Percentiles rank a stretch among this genome's conserved stretches.
phyloP scores from a whole-genome alignment of 2,113 vertebrate species.

The Zeus faber region DNA sequence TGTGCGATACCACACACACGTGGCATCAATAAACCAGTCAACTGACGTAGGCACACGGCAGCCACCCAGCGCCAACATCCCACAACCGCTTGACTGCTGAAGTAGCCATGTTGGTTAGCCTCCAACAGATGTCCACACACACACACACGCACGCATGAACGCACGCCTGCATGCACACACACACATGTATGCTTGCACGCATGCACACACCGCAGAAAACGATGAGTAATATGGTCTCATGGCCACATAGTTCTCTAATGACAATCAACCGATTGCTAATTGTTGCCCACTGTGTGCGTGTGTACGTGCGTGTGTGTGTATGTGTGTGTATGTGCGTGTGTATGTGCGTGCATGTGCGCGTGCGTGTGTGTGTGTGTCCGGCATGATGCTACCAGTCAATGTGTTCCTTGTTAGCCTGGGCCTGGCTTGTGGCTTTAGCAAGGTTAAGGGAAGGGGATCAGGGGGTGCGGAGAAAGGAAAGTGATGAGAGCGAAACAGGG shows the following conservation, averaged over 20 bases:
- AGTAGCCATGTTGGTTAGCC: constrained; percentile 31
- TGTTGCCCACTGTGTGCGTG: constrained; percentile 3
- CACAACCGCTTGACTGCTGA: constrained; percentile 30
- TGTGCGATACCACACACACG: constrained; percentile 13
- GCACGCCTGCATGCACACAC: constrained; percentile 13
- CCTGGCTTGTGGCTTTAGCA: constrained; percentile 20
- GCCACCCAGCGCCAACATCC: constrained; percentile 15
- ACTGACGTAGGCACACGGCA: constrained; percentile 26
- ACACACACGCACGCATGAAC: not conserved
- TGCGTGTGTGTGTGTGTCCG: constrained; percentile 12
- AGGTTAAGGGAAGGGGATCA: constrained; percentile 2
- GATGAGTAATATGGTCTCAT: constrained; percentile 28
- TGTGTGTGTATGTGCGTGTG: constrained; percentile 28
- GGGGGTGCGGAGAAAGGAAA: too few relatives aligned
- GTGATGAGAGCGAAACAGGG: constrained; percentile 33
- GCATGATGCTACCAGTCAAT: constrained; percentile 31
- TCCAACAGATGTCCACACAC: constrained; percentile 34
- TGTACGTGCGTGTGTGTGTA: not conserved
- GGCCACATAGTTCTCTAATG: constrained; percentile 44
- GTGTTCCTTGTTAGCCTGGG: constrained; percentile 32
- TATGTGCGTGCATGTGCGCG: constrained; percentile 12
- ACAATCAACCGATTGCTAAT: constrained; percentile 40
- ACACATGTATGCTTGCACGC: not conserved
- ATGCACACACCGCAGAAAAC: constrained; percentile 21
- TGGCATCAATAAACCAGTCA: constrained; percentile 20